A percentile compares a stretch with the other conserved stretches of the same genome.
Conservation (phyloP, 2,888 invertebrate genomes). For the Odontocerum albicorne region DNA sequence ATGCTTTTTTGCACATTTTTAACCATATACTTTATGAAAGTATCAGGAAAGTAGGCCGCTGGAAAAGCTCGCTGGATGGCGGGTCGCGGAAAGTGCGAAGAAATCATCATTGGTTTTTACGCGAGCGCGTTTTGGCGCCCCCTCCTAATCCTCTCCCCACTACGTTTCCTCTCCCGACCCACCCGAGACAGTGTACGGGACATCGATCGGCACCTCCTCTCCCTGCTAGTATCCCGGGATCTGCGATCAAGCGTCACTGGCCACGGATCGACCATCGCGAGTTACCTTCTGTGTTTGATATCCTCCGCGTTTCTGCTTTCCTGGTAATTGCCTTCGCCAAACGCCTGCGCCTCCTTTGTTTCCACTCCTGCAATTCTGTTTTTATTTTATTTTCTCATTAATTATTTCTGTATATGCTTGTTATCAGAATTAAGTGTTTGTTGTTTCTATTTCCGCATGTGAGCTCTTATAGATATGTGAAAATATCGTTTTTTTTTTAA, state of each 20-base stretch:
- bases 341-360: constrained; percentile 15
- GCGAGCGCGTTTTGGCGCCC: constrained; percentile 10
- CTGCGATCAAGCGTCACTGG: constrained; percentile 20
- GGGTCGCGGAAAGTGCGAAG: constrained; percentile 14
- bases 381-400: too few relatives aligned
- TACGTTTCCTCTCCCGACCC: constrained; percentile 17
- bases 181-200: constrained; percentile 6
- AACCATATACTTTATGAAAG: not conserved
- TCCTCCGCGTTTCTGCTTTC: constrained; percentile 20
- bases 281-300: constrained; percentile 12
- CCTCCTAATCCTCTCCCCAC: constrained; percentile 15
- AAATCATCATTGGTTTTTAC: constrained; percentile 25
- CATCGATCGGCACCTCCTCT: constrained; percentile 28
- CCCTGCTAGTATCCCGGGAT: constrained; percentile 20
- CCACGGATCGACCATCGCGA: constrained; percentile 11
- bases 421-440: too few relatives aligned
- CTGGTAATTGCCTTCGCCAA: too few relatives aligned
- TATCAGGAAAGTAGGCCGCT: constrained; percentile 25
- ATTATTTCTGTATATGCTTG: too few relatives aligned
- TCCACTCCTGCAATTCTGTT: too few relatives aligned
- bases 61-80: constrained; percentile 6
- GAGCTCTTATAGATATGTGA: too few relatives aligned
- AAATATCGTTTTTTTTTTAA: too few relatives aligned
- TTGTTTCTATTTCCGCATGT: too few relatives aligned
- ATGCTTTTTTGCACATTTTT: too few relatives aligned